Evolutionary conservation across 35 echinoderm and acorn worm genomes (phyloP).

Genomic region (Ptychodera flava): DNA sequence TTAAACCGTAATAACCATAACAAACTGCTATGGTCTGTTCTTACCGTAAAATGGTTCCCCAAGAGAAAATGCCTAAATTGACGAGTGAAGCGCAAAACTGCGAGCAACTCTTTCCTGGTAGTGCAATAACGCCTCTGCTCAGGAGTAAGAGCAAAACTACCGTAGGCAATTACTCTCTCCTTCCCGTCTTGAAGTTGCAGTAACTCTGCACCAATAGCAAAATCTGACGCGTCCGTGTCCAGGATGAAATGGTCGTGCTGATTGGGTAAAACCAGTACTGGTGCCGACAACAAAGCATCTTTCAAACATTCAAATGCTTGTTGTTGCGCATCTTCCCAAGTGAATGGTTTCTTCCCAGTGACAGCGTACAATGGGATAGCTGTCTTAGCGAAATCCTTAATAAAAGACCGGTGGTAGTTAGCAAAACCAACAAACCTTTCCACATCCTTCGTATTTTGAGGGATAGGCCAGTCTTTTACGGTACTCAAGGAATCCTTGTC

Average conservation of each 20-base stretch:
- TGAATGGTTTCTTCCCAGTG: slow-evolving; percentile 15
- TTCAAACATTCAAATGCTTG: not conserved
- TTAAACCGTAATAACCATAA: slow-evolving; percentile 48
- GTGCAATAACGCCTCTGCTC: slow-evolving; percentile 44
- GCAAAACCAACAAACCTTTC: slow-evolving; percentile 26
- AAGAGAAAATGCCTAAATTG: slow-evolving; percentile 44
- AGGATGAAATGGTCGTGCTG: slow-evolving; percentile 19
- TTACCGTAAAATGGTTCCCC: slow-evolving; percentile 19
- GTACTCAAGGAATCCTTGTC: not conserved
- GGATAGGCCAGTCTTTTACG: slow-evolving; percentile 24
- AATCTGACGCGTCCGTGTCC: slow-evolving; percentile 32
- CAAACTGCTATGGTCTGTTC: slow-evolving; percentile 44
- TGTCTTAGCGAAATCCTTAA: slow-evolving; percentile 14
- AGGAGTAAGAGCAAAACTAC: slow-evolving; percentile 13
- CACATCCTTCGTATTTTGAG: slow-evolving; percentile 6
- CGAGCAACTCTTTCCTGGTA: slow-evolving; percentile 34
- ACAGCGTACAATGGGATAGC: slow-evolving; percentile 25
- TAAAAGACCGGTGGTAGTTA: slow-evolving; percentile 20
- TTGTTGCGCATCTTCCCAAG: slow-evolving; percentile 21
- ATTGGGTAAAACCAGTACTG: slow-evolving; percentile 20
- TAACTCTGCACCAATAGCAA: slow-evolving; percentile 33
- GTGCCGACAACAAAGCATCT: not conserved
- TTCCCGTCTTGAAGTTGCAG: slow-evolving; percentile 30
- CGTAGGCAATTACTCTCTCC: slow-evolving; percentile 35
- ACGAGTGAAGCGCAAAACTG: slow-evolving; percentile 19